Evolutionary conservation across 1,140 invertebrate species (phyloP).

Genomic region (Armadillidium nasatum): DNA sequence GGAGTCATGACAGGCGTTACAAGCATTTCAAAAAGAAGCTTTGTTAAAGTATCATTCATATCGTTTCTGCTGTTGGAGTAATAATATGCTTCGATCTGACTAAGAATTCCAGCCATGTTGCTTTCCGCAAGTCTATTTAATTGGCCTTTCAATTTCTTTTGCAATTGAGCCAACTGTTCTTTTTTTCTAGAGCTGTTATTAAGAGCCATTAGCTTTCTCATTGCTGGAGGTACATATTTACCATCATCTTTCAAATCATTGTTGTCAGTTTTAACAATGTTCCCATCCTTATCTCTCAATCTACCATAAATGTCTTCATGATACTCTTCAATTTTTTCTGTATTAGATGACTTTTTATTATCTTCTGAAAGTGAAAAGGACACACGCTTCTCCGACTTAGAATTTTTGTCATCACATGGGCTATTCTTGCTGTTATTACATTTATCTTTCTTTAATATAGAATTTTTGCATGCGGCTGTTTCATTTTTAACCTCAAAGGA

Average conservation of each 20-base stretch:
- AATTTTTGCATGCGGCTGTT: too few relatives aligned
- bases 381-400: neutral
- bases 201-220: constrained; percentile 55
- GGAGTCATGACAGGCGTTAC: constrained; percentile 61
- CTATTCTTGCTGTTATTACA: too few relatives aligned
- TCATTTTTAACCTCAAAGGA: too few relatives aligned
- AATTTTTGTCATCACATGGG: neutral
- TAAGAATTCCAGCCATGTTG: constrained; percentile 77
- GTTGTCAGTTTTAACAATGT: constrained; percentile 16
- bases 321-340: neutral
- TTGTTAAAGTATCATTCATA: constrained; percentile 71
- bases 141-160: constrained; percentile 76
- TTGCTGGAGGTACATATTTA: constrained; percentile 78
- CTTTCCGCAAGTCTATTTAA: constrained; percentile 81
- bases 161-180: constrained; percentile 61
- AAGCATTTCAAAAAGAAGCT: constrained; percentile 64
- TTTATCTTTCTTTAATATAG: too few relatives aligned
- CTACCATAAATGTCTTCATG: constrained; percentile 39
- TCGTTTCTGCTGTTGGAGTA: constrained; percentile 70
- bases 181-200: constrained; percentile 54
- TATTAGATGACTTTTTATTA: neutral
- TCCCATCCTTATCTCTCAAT: constrained; percentile 22
- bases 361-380: neutral
- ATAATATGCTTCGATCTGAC: constrained; percentile 60
- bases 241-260: constrained; percentile 48